A percentile compares a stretch with the other conserved stretches of the same genome.
Conservation (phyloP, 2,113 vertebrate genomes). For the Rhinoderma darwinii region DNA sequence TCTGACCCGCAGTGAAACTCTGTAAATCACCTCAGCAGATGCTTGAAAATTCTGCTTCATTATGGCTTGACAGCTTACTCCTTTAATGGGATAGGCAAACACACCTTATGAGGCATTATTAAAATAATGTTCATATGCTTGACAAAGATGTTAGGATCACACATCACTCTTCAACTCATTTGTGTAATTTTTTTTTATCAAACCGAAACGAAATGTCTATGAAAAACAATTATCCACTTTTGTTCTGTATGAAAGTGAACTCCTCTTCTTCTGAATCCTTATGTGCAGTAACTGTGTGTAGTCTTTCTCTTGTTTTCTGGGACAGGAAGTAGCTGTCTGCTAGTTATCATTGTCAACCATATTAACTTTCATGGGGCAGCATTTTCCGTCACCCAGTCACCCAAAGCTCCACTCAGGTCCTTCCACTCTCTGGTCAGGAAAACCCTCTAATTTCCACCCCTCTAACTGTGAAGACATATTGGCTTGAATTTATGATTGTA, state of each 20-base stretch:
- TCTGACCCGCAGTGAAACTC: slow-evolving; percentile 41
- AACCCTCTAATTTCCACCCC: no score
- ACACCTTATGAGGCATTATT: slow-evolving; percentile 27
- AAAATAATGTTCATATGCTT: slow-evolving; percentile 48
- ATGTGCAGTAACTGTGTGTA: no score
- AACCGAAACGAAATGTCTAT: neutral
- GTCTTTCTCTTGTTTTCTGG: no score
- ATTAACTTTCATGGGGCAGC: no score
- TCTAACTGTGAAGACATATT: no score
- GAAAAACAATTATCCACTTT: neutral
- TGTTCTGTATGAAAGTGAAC: neutral
- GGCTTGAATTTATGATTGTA: no score
- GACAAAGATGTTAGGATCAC: neutral
- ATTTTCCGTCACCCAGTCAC: no score
- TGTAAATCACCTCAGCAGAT: slow-evolving; percentile 43
- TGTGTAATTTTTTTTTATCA: neutral
- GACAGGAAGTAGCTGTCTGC: no score
- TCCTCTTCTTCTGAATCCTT: no score
- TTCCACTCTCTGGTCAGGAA: no score
- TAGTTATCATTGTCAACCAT: no score
- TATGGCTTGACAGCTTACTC: slow-evolving; percentile 29
- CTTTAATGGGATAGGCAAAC: slow-evolving; percentile 44
- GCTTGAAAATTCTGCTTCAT: slow-evolving; percentile 34
- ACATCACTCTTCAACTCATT: neutral
- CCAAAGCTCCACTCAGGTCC: no score